Evolutionary conservation across 2,888 invertebrate species (phyloP).

Genomic region (Protophormia terraenovae): DNA sequence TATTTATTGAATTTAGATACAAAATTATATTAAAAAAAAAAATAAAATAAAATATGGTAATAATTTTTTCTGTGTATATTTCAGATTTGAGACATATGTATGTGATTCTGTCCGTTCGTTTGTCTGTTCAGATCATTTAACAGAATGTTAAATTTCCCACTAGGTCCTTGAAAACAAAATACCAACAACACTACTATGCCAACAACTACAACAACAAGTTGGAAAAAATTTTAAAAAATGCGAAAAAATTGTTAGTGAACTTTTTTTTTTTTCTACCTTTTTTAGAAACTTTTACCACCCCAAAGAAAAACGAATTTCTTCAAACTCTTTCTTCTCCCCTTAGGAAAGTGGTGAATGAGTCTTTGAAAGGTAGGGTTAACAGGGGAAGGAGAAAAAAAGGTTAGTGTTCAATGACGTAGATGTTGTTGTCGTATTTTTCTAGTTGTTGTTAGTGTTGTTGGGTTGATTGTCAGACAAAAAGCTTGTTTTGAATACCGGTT

Average conservation of each 20-base stretch:
- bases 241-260: conserved; percentile 65
- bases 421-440: conserved; percentile 44
- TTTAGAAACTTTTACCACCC: conserved; percentile 59
- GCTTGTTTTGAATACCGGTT: conserved; percentile 66
- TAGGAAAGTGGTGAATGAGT: conserved; percentile 10
- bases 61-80: too few relatives aligned
- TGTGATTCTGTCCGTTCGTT: too few relatives aligned
- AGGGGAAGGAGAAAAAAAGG: conserved; percentile 36
- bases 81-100: too few relatives aligned
- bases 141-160: not conserved
- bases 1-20: too few relatives aligned
- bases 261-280: conserved; percentile 26
- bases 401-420: conserved; percentile 61
- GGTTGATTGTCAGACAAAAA: conserved; percentile 49
- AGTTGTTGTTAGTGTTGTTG: conserved; percentile 21
- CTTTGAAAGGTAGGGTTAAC: not conserved
- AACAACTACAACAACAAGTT: conserved; percentile 42
- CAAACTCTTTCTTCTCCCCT: not conserved
- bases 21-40: too few relatives aligned
- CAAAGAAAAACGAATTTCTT: conserved; percentile 20
- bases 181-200: too few relatives aligned
- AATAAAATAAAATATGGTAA: too few relatives aligned
- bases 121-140: too few relatives aligned
- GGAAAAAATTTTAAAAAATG: conserved; percentile 61
- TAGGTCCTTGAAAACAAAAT: not conserved